phyloP scores from a whole-genome alignment of 2,113 vertebrate species.

The Charina bottae region DNA sequence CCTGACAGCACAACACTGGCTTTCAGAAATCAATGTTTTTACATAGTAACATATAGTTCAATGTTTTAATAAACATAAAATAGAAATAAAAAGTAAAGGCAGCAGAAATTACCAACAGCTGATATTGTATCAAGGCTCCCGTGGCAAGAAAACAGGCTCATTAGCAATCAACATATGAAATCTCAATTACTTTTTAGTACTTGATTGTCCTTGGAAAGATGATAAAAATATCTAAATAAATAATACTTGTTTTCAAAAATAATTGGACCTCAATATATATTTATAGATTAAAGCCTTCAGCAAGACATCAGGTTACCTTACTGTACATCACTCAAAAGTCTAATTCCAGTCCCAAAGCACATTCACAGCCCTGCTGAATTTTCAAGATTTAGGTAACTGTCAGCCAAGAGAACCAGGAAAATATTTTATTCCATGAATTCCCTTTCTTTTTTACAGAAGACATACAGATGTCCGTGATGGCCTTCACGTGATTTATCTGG shows the following conservation, averaged over 20 bases:
- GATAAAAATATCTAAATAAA: not conserved
- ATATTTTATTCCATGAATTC: slow-evolving; percentile 25
- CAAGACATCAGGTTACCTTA: slow-evolving; percentile 39
- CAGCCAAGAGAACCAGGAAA: slow-evolving; percentile 49
- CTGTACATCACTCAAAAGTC: slow-evolving; percentile 22
- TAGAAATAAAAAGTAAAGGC: not conserved
- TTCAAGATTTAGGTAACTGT: slow-evolving; percentile 31
- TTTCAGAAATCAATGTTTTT: slow-evolving; percentile 20
- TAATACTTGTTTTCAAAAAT: not conserved
- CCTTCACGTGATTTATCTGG: slow-evolving; percentile 30
- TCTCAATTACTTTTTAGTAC: slow-evolving; percentile 20
- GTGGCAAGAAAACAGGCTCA: slow-evolving; percentile 57
- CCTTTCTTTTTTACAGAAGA: slow-evolving; percentile 4
- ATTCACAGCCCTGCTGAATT: not conserved
- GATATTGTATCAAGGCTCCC: slow-evolving; percentile 42
- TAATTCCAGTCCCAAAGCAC: slow-evolving; percentile 37
- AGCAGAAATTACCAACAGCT: not conserved
- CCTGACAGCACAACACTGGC: not conserved
- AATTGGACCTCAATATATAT: slow-evolving; percentile 16
- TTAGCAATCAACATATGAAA: slow-evolving; percentile 27
- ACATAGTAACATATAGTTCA: not conserved
- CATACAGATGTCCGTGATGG: slow-evolving; percentile 7
- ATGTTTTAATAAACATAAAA: slow-evolving; percentile 29
- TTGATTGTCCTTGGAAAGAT: not conserved
- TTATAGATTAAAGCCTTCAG: not conserved